Conservation (phyloP, 2,113 vertebrate genomes). For the Agelaius tricolor region DNA sequence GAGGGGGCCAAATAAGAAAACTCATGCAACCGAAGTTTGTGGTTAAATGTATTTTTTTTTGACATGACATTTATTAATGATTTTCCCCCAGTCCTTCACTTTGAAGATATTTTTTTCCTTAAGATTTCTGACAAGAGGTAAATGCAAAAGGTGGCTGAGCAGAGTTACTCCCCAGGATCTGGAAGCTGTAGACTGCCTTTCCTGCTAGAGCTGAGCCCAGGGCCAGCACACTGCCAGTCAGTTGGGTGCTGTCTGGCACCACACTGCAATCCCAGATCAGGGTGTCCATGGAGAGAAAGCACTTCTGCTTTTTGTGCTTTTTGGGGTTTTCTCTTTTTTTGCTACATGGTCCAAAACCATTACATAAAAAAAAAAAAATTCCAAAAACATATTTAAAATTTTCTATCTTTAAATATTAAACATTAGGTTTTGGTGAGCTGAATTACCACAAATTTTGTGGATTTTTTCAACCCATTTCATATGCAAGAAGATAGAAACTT, state of each 20-base stretch:
- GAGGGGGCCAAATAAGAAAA: background rate
- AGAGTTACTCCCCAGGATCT: background rate
- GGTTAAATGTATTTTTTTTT: background rate
- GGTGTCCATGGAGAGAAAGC: background rate
- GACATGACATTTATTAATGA: background rate
- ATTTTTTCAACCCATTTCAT: background rate
- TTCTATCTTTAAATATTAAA: background rate
- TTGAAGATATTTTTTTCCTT: background rate
- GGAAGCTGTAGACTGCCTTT: background rate
- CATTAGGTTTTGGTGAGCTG: background rate
- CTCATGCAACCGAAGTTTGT: background rate
- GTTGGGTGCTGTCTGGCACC: background rate
- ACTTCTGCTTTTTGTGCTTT: background rate
- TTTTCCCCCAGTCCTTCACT: background rate
- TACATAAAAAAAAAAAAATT: background rate
- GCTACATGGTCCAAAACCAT: background rate
- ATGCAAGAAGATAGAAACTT: background rate
- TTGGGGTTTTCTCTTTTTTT: background rate
- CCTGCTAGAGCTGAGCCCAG: fast-evolving
- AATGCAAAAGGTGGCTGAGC: background rate
- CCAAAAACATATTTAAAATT: background rate
- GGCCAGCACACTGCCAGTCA: background rate
- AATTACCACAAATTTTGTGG: background rate
- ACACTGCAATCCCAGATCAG: background rate
- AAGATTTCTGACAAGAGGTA: background rate